Percentiles rank a stretch among this genome's conserved stretches.
Evolutionary conservation across 23 tunicate genomes (phyloP).

Genomic region (Trididemnum nubilum): DNA sequence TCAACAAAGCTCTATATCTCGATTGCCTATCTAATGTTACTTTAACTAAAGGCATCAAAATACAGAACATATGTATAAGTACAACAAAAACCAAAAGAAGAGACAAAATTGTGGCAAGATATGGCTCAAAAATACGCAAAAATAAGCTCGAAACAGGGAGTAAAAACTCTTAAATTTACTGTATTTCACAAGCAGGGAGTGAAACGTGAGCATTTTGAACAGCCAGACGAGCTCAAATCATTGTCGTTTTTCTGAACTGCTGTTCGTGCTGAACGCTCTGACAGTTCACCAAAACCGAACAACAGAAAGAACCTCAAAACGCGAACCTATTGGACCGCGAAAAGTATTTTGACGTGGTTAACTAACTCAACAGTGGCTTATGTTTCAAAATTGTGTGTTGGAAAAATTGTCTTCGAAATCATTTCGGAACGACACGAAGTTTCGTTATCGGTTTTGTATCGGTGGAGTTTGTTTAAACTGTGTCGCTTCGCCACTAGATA

Average conservation of each 20-base stretch:
- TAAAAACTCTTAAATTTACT: slow-evolving; percentile 43
- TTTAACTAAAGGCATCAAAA: background rate
- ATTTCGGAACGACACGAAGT: too few species aligned
- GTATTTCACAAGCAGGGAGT: slow-evolving; percentile 41
- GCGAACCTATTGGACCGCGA: slow-evolving; percentile 34
- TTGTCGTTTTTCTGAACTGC: slow-evolving; percentile 24
- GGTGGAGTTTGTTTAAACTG: too few species aligned
- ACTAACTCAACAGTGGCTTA: too few species aligned
- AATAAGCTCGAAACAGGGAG: slow-evolving; percentile 45
- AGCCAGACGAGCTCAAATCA: slow-evolving; percentile 53
- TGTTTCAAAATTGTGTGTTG: too few species aligned
- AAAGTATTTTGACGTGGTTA: background rate
- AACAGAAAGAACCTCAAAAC: background rate
- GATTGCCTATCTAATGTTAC: slow-evolving; percentile 2
- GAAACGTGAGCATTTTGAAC: slow-evolving; percentile 37
- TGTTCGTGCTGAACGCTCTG: slow-evolving; percentile 34
- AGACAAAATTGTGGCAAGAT: background rate
- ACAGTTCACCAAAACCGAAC: slow-evolving; percentile 66
- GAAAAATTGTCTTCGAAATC: too few species aligned
- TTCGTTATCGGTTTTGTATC: too few species aligned
- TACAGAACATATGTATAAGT: background rate
- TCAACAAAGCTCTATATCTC: slow-evolving; percentile 56
- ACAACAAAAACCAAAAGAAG: background rate
- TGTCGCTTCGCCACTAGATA: too few species aligned
- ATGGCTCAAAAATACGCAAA: background rate